These are phyloP conservation scores for Conus ventricosus DNA, from an alignment of 1,140 invertebrate species.

Conservation along the genomic window DNA sequence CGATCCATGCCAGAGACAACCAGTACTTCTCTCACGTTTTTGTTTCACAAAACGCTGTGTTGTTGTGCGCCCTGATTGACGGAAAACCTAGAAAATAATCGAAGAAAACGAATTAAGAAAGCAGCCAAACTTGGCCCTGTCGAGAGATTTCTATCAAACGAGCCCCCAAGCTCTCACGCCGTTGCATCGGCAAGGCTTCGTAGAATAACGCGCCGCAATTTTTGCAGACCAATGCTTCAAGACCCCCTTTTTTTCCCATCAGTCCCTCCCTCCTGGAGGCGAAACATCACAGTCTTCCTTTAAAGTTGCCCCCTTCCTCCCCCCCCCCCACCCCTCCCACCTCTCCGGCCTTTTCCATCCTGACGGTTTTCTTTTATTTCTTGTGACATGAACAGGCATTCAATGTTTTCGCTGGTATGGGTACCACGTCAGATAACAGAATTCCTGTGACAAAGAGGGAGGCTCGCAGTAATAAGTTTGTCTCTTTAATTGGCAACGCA, in stretches of 20 bases:
- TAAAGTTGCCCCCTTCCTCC: neutral
- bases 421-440: neutral
- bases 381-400: conserved; percentile 3
- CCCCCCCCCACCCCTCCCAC: neutral
- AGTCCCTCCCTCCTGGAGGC: neutral
- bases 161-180: conserved; percentile 1
- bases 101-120: conserved; percentile 11
- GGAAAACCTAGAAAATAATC: conserved; percentile 7
- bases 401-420: conserved; percentile 11
- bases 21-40: too few relatives aligned
- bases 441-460: conserved; percentile 5
- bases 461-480: conserved; percentile 23
- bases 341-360: neutral
- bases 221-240: conserved; percentile 7
- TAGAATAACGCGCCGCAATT: conserved; percentile 10
- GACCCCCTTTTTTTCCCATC: neutral
- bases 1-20: too few relatives aligned
- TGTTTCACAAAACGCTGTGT: neutral
- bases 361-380: neutral
- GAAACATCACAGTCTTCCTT: neutral
- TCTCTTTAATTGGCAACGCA: conserved; percentile 31
- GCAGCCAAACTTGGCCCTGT: conserved; percentile 6
- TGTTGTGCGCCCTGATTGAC: neutral
- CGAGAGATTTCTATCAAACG: conserved; percentile 3
- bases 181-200: neutral